Conservation (phyloP, 2,113 vertebrate genomes). For the Cheilinus undulatus region DNA sequence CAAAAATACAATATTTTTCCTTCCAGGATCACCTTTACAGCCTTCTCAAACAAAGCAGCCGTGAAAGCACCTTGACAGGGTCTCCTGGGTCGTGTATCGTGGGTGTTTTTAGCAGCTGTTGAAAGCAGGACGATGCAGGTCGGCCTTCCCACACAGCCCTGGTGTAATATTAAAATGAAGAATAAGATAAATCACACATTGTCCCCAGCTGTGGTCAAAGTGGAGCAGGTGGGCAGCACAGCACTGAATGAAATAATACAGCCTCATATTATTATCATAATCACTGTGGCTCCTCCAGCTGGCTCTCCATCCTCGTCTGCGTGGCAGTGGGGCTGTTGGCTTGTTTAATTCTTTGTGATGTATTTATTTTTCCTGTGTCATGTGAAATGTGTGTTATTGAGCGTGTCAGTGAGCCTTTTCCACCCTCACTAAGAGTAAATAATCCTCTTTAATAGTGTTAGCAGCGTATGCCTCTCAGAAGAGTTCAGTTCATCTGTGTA, state of each 20-base stretch:
- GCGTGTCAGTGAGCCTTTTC: background rate
- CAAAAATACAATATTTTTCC: background rate
- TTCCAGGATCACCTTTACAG: background rate
- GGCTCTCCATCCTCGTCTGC: slow-evolving; percentile 2
- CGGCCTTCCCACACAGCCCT: background rate
- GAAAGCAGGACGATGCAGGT: background rate
- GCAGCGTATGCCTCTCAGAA: slow-evolving; percentile 21
- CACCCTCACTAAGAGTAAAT: slow-evolving; percentile 23
- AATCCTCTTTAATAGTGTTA: slow-evolving; percentile 21
- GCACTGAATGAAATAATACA: background rate
- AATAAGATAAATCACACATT: background rate
- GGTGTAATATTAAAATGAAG: background rate
- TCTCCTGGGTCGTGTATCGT: background rate
- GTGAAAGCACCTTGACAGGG: background rate
- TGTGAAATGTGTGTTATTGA: slow-evolving; percentile 27
- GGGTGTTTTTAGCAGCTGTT: slow-evolving; percentile 12
- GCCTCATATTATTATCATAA: slow-evolving; percentile 3
- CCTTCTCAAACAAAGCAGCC: background rate
- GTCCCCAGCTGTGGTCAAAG: slow-evolving; percentile 23
- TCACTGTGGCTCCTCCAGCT: slow-evolving; percentile 16
- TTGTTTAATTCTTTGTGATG: slow-evolving; percentile 20
- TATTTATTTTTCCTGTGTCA: slow-evolving; percentile 26
- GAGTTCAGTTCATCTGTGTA: slow-evolving; percentile 15
- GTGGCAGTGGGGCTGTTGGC: slow-evolving; percentile 4
- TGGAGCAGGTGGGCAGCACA: slow-evolving; percentile 24